Base-by-base conservation (phyloP, 2,113 vertebrate species). In the Gracilinanus agilis region DNA sequence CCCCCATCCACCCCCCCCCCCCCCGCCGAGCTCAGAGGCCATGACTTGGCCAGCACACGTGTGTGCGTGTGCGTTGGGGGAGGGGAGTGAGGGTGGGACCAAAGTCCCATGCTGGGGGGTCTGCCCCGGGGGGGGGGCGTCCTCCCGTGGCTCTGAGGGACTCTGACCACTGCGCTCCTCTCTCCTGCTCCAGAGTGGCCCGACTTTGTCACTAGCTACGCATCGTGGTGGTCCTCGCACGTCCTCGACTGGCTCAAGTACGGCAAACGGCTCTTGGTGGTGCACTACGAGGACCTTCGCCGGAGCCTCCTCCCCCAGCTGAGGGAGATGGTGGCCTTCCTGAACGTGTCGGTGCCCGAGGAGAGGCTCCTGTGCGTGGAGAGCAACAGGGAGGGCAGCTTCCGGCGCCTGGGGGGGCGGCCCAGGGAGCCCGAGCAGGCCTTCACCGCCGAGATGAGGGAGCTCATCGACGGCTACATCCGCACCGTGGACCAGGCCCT, bases 161-260 rank as follows among this genome's bases (percentile, higher is more conserved):
- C 29, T 23, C 56, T 94, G 90, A 53, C 92, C 24, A 2, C 9
- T 0, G 23, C 10, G 5, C 49, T 49, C 40, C 55, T 91, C 55
- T 92, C 67, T 88, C 29, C 0, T 3, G 0, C 29, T 13, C 0
- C 92, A 99, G 99, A 99, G 75, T 99, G 99, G 99, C 99, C 99
- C 0, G 99, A 99, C 25, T 99, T 99, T 0, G 99, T 99, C 44
- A 98, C 98, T 97, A 99, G 99, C 97, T 99, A 99, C 0, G 99
- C 99, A 0, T 99, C 99, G 0, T 99, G 99, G 99, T 99, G 99
- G 99, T 99, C 99, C 0, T 99, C 99, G 0, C 99, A 99, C 0
- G 99, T 99, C 2, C 97, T 99, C 54, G 99, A 99, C 97, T 99
- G 99, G 99, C 98, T 99, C 9, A 99, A 98, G 56, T 99, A 98